Base-by-base conservation (phyloP, 2,797 vertebrate genomes). In the Thaleichthys pacificus region DNA sequence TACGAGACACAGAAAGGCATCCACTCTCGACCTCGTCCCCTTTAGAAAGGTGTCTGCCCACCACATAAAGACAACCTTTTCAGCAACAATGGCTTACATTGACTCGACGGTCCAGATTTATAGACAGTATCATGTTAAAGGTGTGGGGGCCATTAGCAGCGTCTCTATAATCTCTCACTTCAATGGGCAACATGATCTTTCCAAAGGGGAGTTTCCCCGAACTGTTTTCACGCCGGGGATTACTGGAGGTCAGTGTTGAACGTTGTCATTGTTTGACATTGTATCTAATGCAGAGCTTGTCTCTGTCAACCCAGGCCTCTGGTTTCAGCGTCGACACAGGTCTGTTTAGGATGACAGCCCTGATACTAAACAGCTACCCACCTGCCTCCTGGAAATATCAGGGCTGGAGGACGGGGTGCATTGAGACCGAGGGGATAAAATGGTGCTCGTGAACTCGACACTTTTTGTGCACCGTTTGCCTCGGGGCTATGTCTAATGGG, bases 401-500 rank as follows among this genome's bases (percentile, higher is more conserved):
- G 19, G 49, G 47, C 47, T 15, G 42, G 49, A 51, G 14, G 17
- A 17, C 17, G 47, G 15, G 47, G 5, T 5, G 5, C 77, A 67
- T 71, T 62, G 76, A 79, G 74, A 77, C 83, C 71, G 49, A 42
- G 84, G 76, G 76, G 74, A 73, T 86, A 81, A 87, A 84, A 79
- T 70, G 62, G 75, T 77, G 71, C 69, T 79, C 84, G 68, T 82
- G 83, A 86, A 81, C 80, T 86, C 73, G 73, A 62, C 68, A 82
- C 77, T 84, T 87, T 89, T 89, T 71, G 64, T 85, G 79, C 84
- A 84, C 66, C 69, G 70, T 88, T 90, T 84, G 87, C 88, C 91
- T 80, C 69, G 74, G 76, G 91, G 89, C 89, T 84, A 89, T 77
- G 85, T 87, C 89, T 93, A 93, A 93, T 92, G 89, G 92, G 90